Evolutionary conservation across 2,113 vertebrate species (phyloP), one percentile per base, ranked within the genome.

Genomic region (Danionella cerebrum): DNA sequence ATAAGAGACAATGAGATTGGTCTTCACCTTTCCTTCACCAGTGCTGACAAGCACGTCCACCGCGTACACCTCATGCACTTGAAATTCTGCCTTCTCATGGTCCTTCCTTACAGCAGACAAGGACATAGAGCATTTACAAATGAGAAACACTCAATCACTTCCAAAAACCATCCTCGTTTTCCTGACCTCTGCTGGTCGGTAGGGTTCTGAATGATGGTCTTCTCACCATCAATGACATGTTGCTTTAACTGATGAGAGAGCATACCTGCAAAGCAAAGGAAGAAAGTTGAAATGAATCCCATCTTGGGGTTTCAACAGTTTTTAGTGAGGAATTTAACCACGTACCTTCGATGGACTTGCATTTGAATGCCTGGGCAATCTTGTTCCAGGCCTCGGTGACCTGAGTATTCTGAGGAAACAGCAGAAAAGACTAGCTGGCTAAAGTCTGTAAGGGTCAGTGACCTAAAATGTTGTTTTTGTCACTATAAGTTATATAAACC

Each of bases 301-400:
- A 7, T 4, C 4, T 25, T 38, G 60, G 24, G 11, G 24, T 9
- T 39, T 33, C 2, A 70, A 36, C n/a, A 16, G 8, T 3, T 18
- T 10, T 13, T 3, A 31, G 16, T 10, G 6, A 14, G 42, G 1
- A 18, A 6, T 19, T 14, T n/a, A 24, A 38, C 14, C 0, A 50
- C 90, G 79, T 57, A 97, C 96, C 96, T 86, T 99, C 96, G 0
- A 99, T 93, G 13, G 94, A 89, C 0, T 90, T 90, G 86, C 96
- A 99, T 79, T 98, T 97, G 81, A 99, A 99, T 35, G 95, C 94
- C 76, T 96, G 94, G 19, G 94, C 90, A n/a, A 99, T 97, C 88
- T 98, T 98, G 86, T 95, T 98, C 96, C 96, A 98, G 38, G 94
- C 94, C 55, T 98, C 94, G 35, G 96, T 99, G 80, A 98, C 93